Evolutionary conservation across 2,797 vertebrate genomes (phyloP), one percentile per base, ranked within the genome.

Genomic region (Diplodus sargus): DNA sequence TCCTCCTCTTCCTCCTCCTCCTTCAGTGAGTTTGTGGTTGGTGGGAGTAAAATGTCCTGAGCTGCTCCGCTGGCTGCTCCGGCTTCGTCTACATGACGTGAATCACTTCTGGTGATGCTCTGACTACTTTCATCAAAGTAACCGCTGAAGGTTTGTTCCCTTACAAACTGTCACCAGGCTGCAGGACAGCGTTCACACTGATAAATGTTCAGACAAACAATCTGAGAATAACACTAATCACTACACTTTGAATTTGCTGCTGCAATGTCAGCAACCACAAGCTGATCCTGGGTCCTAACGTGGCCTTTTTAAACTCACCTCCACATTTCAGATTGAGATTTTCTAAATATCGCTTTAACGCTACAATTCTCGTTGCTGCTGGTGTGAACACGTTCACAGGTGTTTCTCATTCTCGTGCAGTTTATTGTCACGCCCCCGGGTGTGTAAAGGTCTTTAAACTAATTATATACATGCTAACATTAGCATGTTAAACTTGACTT

Each of bases 1-100:
- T 74, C 28, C 28, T 28, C 28, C 28, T 77, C 61, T 62, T 77
- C 52, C 70, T 74, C 78, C 25, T 54, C 30, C 52, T 34, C 30
- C 30, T 34, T 25, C 52, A 53, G 61, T 75, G 74, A 79, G 85
- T 90, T 86, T 90, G 90, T 92, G 84, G 82, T 92, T 85, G 70
- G 74, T 93, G 91, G 89, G 83, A 76, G 58, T 89, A 82, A 86
- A 89, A 87, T 90, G 91, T 94, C 94, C 94, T 93, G 91, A 93
- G 91, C 57, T 71, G 64, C 60, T 63, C 74, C 6, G 58, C 60
- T 10, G 54, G 48, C 25, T 3, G 60, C 69, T 70, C 67, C 70
- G n/a, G 57, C 65, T 77, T 11, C 71, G 22, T 57, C 66, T 49
- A 18, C 65, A 43, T 11, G 13, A 70, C 34, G 13, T 23, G 0